phyloP scores from a whole-genome alignment of 2,888 invertebrate species.

The Chaetogeoica ovagalla region DNA sequence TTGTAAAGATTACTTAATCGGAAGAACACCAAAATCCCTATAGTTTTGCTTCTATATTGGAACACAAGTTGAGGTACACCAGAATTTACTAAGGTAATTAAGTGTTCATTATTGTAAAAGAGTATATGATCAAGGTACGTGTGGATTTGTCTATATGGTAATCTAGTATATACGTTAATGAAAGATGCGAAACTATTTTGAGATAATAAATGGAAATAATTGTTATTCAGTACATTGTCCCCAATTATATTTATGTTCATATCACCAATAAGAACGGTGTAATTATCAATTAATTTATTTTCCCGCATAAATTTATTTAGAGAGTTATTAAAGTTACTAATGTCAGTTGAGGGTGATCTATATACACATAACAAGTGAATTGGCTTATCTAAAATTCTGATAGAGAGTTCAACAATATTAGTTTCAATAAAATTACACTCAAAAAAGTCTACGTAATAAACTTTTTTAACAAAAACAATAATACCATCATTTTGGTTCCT shows the following conservation, averaged over 20 bases:
- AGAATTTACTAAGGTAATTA: neutral
- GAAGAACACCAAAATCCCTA: too few species aligned
- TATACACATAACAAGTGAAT: constrained; percentile 8
- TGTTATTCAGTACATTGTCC: constrained; percentile 2
- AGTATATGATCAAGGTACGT: constrained; percentile 6
- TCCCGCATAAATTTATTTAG: neutral
- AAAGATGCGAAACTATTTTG: constrained; percentile 10
- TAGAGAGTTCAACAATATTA: too few species aligned
- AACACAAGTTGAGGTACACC: constrained; percentile 5
- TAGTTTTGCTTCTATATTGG: too few species aligned
- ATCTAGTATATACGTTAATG: neutral
- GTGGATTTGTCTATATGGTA: neutral
- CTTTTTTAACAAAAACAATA: too few species aligned
- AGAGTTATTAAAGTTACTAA: neutral
- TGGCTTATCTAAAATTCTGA: neutral
- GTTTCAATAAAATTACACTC: too few species aligned
- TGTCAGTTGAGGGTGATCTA: constrained; percentile 20
- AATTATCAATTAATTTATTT: constrained; percentile 13
- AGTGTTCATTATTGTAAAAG: neutral
- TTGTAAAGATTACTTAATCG: too few species aligned
- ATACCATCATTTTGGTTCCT: too few species aligned
- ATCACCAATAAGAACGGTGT: constrained; percentile 15
- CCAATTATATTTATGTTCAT: constrained; percentile 24
- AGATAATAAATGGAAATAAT: constrained; percentile 3
- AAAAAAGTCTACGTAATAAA: too few species aligned